These are phyloP conservation scores for Columba livia DNA, from an alignment of 2,113 vertebrate genomes.

Conservation along the genomic window DNA sequence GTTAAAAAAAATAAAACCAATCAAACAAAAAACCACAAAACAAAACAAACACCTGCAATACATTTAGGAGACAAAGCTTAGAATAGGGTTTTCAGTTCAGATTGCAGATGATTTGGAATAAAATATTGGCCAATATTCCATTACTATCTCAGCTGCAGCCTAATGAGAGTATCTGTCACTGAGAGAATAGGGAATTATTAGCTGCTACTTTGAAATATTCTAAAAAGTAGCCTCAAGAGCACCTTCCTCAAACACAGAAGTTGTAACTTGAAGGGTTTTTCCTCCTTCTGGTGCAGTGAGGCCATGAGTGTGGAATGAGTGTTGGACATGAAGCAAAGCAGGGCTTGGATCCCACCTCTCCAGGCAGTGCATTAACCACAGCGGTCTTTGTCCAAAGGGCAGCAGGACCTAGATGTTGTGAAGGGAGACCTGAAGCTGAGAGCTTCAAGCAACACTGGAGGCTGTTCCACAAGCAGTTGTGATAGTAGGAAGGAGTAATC, in stretches of 20 bases:
- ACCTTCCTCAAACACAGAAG: background rate
- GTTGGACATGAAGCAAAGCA: background rate
- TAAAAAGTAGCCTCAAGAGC: background rate
- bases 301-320: background rate
- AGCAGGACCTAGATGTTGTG: background rate
- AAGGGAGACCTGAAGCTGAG: background rate
- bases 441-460: background rate
- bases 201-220: background rate
- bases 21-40: too few relatives aligned
- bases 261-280: background rate
- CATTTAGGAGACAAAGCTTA: background rate
- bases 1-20: background rate
- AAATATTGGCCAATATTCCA: background rate
- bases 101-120: background rate
- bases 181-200: background rate
- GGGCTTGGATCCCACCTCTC: background rate
- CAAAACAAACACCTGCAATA: background rate
- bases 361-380: background rate
- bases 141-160: background rate
- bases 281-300: background rate
- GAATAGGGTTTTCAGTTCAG: background rate
- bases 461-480: background rate
- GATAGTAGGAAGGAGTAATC: background rate
- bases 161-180: background rate
- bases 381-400: background rate